Base-by-base conservation (phyloP, 2,113 vertebrate genomes). In the Caretta caretta region DNA sequence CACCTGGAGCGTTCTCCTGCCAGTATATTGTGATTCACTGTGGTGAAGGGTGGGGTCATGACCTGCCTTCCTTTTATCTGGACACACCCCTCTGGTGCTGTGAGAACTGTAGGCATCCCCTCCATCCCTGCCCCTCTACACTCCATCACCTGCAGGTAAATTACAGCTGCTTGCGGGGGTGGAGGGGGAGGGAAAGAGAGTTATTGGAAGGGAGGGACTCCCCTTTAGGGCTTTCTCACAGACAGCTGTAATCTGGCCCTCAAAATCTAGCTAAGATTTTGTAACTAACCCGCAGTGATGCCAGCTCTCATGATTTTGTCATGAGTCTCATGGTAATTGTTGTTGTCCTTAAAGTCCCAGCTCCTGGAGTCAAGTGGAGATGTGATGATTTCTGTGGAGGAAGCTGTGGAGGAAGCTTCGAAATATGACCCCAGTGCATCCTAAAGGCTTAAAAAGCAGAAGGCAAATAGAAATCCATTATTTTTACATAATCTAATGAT, bases 81-180 rank as follows among this genome's bases (percentile, higher is more conserved):
- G 78, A 46, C 8, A 16, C 0, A 4, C 38, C 42, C 78, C 57
- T 25, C 1, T 1, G 50, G 79, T 54, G 38, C 59, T 51, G 6
- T 0, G 4, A 93, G 69, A 54, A 24, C 72, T 65, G 6, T 0
- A 78, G 76, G 35, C 16, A 49, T 46, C 24, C 83, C 72, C 51
- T 20, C 8, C 3, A 54, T 88, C 65, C 62, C 80, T 54, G 81
- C 2, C 9, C 38, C 49, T 8, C 0, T 29, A n/a, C 65, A 72
- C n/a, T 38, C 19, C 80, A 10, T 22, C 31, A 29, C 27, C 13
- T 78, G 49, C 29, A 54, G 54, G 22, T 53, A 86, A 72, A 57
- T 51, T 27, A 35, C 22, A 79, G 3, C 13, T 59, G 27, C 16
- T 72, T 90, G 72, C 56, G 48, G 46, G 56, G 46, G 0, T 42